These are phyloP conservation scores for Hypsopygia costalis DNA, from an alignment of 2,888 invertebrate species.

Conservation along the genomic window DNA sequence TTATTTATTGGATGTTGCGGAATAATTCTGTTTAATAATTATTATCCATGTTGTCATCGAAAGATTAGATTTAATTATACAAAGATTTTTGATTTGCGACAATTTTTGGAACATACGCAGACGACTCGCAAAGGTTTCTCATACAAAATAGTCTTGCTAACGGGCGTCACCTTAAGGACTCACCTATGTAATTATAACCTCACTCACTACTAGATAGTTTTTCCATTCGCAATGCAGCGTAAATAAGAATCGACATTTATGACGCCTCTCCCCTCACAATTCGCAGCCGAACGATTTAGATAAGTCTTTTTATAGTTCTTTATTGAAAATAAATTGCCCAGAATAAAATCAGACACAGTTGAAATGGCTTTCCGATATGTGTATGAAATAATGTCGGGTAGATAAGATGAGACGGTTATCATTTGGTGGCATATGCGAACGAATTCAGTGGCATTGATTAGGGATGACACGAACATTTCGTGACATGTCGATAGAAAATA, in stretches of 20 bases:
- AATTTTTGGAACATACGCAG: too few relatives aligned
- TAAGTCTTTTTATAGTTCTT: constrained; percentile 81
- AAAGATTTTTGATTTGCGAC: too few relatives aligned
- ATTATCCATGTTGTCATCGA: too few relatives aligned
- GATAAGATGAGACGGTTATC: constrained; percentile 69
- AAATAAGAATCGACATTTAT: constrained; percentile 74
- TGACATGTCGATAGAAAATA: constrained; percentile 19
- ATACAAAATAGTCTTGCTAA: too few relatives aligned
- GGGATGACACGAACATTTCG: constrained; percentile 24
- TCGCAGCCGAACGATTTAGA: constrained; percentile 73
- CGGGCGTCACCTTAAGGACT: too few relatives aligned
- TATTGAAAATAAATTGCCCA: constrained; percentile 81
- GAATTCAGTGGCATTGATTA: constrained; percentile 26
- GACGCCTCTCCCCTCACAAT: constrained; percentile 62
- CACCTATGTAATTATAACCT: too few relatives aligned
- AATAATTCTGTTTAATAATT: too few relatives aligned
- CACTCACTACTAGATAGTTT: too few relatives aligned
- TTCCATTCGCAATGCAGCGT: constrained; percentile 31
- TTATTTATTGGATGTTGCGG: too few relatives aligned
- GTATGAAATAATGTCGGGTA: constrained; percentile 72
- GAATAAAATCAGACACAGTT: constrained; percentile 77
- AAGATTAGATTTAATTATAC: too few relatives aligned
- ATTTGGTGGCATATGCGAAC: constrained; percentile 45
- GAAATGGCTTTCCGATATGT: constrained; percentile 78
- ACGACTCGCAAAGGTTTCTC: too few relatives aligned